A percentile compares a stretch with the other conserved stretches of the same genome.
These are phyloP conservation scores for Naja naja DNA, from an alignment of 2,113 vertebrate species.

Conservation along the genomic window DNA sequence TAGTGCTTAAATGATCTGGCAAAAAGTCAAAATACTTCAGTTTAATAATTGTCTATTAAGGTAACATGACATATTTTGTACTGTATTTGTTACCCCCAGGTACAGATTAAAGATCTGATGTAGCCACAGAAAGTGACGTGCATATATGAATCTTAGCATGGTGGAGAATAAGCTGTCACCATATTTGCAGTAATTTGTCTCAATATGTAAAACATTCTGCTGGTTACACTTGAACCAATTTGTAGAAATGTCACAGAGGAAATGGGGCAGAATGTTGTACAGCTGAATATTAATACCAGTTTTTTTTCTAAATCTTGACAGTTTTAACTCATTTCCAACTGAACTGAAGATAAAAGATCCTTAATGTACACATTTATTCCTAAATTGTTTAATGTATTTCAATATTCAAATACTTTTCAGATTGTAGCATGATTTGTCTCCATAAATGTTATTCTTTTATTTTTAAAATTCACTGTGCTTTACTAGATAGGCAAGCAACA, in stretches of 20 bases:
- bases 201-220: constrained; percentile 63
- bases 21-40: constrained; percentile 68
- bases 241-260: constrained; percentile 55
- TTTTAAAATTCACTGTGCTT: rapidly evolving
- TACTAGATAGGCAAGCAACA: not conserved
- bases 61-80: constrained; percentile 67
- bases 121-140: constrained; percentile 57
- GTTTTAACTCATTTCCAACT: constrained; percentile 21
- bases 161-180: constrained; percentile 61
- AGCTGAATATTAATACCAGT: constrained; percentile 21
- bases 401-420: constrained; percentile 11
- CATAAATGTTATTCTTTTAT: not conserved
- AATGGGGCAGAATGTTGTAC: constrained; percentile 28
- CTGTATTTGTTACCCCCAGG: constrained; percentile 68
- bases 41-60: constrained; percentile 70
- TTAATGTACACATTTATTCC: constrained; percentile 39
- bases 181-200: constrained; percentile 60
- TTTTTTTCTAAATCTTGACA: constrained; percentile 28
- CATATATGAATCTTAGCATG: constrained; percentile 62
- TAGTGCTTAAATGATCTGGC: constrained; percentile 66
- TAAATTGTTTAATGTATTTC: not conserved
- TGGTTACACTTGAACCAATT: constrained; percentile 54
- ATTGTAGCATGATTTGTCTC: constrained; percentile 3
- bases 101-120: constrained; percentile 68
- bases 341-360: constrained; percentile 36